These are phyloP conservation scores for Spea hammondii DNA, from an alignment of 2,797 vertebrate species.

Conservation along the genomic window DNA sequence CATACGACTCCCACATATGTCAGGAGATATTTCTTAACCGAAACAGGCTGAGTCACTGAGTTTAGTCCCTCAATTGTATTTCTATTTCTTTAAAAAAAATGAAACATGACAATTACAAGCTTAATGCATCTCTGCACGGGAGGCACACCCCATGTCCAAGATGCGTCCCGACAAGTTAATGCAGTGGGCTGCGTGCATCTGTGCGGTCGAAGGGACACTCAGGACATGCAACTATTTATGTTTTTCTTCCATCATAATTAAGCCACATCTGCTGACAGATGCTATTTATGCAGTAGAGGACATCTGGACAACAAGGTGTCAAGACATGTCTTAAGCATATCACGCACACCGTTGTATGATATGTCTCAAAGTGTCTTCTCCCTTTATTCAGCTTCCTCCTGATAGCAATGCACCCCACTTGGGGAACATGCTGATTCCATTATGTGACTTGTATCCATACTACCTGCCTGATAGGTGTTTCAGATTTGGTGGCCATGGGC, in stretches of 20 bases:
- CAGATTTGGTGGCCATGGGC: no score
- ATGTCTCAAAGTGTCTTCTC: conserved; percentile 4
- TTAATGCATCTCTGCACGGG: conserved; percentile 15
- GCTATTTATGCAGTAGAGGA: conserved; percentile 45
- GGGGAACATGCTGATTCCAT: no score
- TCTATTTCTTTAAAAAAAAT: not conserved
- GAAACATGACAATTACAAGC: conserved; percentile 30
- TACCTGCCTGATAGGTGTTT: no score
- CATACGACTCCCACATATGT: not conserved
- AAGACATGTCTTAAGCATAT: conserved; percentile 53
- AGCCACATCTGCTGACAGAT: conserved; percentile 5
- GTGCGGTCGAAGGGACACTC: conserved; percentile 30
- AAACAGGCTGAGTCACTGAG: not conserved
- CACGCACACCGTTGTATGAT: conserved; percentile 38
- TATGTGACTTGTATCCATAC: no score
- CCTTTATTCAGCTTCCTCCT: conserved; percentile 52
- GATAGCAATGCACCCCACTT: no score
- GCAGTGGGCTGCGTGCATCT: conserved; percentile 15
- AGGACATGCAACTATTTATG: conserved; percentile 22
- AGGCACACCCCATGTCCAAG: conserved; percentile 21
- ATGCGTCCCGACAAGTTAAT: conserved; percentile 29
- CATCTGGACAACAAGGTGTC: conserved; percentile 45
- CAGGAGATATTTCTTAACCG: not conserved
- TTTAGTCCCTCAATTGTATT: not conserved
- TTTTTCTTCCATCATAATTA: conserved; percentile 20